phyloP scores from a whole-genome alignment of 2,113 vertebrate genomes.

The Phocoena phocoena region DNA sequence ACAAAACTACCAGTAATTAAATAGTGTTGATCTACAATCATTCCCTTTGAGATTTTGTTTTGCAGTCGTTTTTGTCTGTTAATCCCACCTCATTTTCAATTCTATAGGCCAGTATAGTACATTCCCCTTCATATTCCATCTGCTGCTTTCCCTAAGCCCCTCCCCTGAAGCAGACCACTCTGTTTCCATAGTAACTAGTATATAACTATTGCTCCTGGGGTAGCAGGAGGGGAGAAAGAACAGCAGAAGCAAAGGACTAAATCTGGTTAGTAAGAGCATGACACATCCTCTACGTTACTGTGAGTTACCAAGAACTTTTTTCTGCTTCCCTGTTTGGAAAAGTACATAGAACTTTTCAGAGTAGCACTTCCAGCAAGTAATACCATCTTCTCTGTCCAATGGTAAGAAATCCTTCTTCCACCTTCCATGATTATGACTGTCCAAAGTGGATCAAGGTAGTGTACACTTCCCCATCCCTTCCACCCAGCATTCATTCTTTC shows the following conservation, averaged over 20 bases:
- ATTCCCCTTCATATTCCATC: neutral
- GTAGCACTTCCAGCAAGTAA: neutral
- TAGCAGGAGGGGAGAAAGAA: neutral
- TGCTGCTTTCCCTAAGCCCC: neutral
- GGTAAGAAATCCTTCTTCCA: neutral
- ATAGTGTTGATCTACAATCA: neutral
- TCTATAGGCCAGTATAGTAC: neutral
- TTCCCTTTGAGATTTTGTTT: neutral
- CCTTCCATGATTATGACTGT: neutral
- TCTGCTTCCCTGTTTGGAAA: neutral
- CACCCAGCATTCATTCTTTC: neutral
- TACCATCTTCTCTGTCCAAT: neutral
- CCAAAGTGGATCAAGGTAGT: neutral
- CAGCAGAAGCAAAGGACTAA: neutral
- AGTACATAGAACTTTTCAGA: slow-evolving; percentile 20
- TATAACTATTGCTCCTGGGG: slow-evolving; percentile 1
- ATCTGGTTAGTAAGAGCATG: neutral
- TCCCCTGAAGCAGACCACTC: neutral
- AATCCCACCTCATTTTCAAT: neutral
- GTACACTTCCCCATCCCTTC: neutral
- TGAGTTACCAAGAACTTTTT: slow-evolving; percentile 41
- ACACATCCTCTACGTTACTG: neutral
- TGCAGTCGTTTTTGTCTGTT: neutral
- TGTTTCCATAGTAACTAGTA: slow-evolving; percentile 67
- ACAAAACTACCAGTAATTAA: neutral